Percentiles rank a stretch among this genome's conserved stretches.
These are phyloP conservation scores for Lycocorax pyrrhopterus DNA, from an alignment of 2,113 vertebrate species.

Conservation along the genomic window DNA sequence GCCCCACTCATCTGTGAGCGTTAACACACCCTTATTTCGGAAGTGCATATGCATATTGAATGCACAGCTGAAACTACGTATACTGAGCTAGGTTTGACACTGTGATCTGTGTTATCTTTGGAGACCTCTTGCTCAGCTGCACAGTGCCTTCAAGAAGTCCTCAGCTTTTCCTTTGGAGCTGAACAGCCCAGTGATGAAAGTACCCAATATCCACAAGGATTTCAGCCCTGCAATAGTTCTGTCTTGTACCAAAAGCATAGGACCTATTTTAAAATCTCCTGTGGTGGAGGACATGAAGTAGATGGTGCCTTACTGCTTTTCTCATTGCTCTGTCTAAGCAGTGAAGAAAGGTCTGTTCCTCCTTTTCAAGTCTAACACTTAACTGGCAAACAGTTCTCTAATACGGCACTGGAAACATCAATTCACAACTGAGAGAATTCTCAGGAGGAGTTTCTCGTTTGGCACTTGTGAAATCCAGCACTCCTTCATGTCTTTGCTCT, in stretches of 20 bases:
- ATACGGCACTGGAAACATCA: not conserved
- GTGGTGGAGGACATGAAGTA: not conserved
- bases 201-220: not conserved
- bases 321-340: not conserved
- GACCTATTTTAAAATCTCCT: not conserved
- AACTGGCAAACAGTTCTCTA: not conserved
- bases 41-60: not conserved
- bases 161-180: not conserved
- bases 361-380: not conserved
- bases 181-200: not conserved
- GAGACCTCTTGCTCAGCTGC: not conserved
- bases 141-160: not conserved
- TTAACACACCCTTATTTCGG: not conserved
- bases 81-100: not conserved
- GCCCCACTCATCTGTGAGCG: not conserved
- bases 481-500: not conserved
- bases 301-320: not conserved
- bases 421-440: not conserved
- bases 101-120: not conserved
- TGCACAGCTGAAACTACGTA: not conserved
- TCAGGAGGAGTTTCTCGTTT: not conserved
- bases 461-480: not conserved
- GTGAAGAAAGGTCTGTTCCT: not conserved
- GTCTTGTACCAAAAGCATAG: not conserved
- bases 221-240: not conserved